Evolutionary conservation across 1,140 invertebrate genomes (phyloP), one percentile per base, ranked within the genome.

Genomic region (Dinoponera quadriceps): DNA sequence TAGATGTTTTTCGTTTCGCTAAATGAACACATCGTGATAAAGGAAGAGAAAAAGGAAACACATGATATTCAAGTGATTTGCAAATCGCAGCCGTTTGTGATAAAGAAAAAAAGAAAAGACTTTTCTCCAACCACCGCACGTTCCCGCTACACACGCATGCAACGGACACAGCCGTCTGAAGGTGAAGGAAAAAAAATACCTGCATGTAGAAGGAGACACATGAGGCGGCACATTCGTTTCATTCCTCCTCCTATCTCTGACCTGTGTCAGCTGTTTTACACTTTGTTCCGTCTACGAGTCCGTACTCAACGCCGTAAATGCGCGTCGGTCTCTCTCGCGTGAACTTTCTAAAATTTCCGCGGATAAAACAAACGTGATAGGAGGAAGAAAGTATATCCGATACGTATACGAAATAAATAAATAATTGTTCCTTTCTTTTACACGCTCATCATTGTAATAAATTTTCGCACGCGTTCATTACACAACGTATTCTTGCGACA

Each of bases 341-440:
- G 20, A 18, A 27, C 66, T 69, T 69, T 29, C 63, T 66, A 44
- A 11, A 66, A 66, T 66, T 66, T 66, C 44, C 16, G 3, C 25
- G 18, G 11, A 44, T 38, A 4, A 69, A 48, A 51, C 5, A 69
- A 27, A 69, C 14, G 16, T 69, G 22, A 25, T 51, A 69, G 18
- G 16, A 11, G 0, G 18, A 69, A 14, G 14, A 13, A 25, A 16
- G 29, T n/a, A 22, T 0, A 66, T 44, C 7, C 18, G n/a, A 25
- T n/a, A 33, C 22, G 18, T 3, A 49, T 44, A 66, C 20, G 11
- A 48, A 18, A 65, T n/a, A 65, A 18, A 2, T 20, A 65, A 65
- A 33, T 66, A 49, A 44, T 33, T 5, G 5, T 5, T 33, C 5
- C 54, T 55, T 18, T 11, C 16, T 3, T 3, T 55, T n/a, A 2